phyloP scores from a whole-genome alignment of 2,888 invertebrate genomes.

The Xestia c-nigrum region DNA sequence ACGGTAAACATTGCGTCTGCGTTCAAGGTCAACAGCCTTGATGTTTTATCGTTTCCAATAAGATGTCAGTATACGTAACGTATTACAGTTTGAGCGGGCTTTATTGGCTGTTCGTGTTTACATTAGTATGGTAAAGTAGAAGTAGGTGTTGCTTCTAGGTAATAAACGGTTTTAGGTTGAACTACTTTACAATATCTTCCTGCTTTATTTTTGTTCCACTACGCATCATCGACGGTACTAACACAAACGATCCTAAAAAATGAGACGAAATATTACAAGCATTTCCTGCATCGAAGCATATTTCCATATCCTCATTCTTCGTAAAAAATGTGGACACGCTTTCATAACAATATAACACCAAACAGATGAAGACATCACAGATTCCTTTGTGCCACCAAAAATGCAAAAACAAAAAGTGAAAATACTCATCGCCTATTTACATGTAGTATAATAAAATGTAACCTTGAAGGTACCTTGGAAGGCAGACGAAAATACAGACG shows the following conservation, averaged over 20 bases:
- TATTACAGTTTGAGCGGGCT: constrained; percentile 57
- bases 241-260: not conserved
- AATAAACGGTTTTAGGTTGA: constrained; percentile 17
- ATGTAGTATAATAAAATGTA: constrained; percentile 59
- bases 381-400: constrained; percentile 43
- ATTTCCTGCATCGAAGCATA: constrained; percentile 2
- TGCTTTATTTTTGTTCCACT: constrained; percentile 1
- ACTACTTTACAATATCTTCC: constrained; percentile 12
- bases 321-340: constrained; percentile 2
- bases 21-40: constrained; percentile 70
- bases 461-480: constrained; percentile 73
- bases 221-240: not conserved
- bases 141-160: constrained; percentile 24
- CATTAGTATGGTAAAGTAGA: constrained; percentile 30
- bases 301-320: constrained; percentile 9
- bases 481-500: constrained; percentile 67
- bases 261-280: not conserved
- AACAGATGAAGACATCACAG: constrained; percentile 31
- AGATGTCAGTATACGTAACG: constrained; percentile 63
- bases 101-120: constrained; percentile 54
- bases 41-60: constrained; percentile 68
- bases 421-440: constrained; percentile 33
- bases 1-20: constrained; percentile 70
- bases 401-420: constrained; percentile 28
- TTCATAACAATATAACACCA: constrained; percentile 6